These are phyloP conservation scores for Drosophila melanocephala DNA, from an alignment of 2,888 invertebrate genomes.

Conservation along the genomic window DNA sequence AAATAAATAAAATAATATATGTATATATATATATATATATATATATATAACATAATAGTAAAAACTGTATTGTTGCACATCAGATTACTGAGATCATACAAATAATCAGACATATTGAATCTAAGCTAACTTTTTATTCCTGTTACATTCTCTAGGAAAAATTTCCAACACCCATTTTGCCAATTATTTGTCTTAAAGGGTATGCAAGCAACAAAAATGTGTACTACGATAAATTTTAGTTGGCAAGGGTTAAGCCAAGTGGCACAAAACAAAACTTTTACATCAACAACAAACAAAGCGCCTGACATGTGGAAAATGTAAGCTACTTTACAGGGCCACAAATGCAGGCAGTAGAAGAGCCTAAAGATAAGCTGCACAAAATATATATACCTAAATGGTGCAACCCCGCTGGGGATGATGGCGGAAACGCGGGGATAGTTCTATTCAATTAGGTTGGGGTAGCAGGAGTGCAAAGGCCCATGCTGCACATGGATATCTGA, in stretches of 20 bases:
- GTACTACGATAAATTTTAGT: constrained; percentile 37
- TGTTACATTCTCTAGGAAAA: neutral
- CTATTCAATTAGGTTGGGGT: constrained; percentile 58
- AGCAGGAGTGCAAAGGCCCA: constrained; percentile 14
- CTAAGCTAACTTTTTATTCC: neutral
- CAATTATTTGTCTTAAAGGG: neutral
- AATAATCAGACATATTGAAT: neutral
- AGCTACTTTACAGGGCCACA: constrained; percentile 63
- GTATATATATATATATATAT: too few relatives aligned
- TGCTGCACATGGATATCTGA: constrained; percentile 25
- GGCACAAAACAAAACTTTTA: constrained; percentile 52
- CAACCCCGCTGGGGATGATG: constrained; percentile 3
- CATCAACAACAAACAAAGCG: constrained; percentile 41
- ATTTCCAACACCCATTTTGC: too few relatives aligned
- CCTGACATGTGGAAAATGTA: constrained; percentile 52
- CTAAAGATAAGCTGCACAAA: constrained; percentile 18
- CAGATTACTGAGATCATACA: neutral
- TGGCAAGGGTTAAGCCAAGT: constrained; percentile 63
- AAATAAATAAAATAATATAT: too few relatives aligned
- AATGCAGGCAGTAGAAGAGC: constrained; percentile 16
- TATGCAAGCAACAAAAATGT: constrained; percentile 16
- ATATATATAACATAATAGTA: neutral
- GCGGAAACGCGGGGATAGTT: neutral
- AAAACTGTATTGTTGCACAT: neutral
- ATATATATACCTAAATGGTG: constrained; percentile 10